Percentiles rank a stretch among this genome's conserved stretches.
These are phyloP conservation scores for Coboldia fuscipes DNA, from an alignment of 1,140 invertebrate genomes.

Conservation along the genomic window DNA sequence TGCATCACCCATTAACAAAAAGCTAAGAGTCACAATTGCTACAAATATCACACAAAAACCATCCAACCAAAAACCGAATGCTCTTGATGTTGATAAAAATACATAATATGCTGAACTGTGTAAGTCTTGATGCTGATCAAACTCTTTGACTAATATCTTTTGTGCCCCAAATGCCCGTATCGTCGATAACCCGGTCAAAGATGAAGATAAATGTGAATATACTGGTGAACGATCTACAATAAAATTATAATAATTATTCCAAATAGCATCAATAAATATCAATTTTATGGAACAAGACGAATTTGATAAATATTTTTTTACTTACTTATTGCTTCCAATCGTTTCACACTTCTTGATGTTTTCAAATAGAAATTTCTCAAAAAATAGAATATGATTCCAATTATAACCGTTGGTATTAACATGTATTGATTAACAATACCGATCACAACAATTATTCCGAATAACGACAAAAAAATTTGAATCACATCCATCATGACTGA, in stretches of 20 bases:
- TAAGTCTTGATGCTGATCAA: conserved; percentile 54
- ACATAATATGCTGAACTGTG: conserved; percentile 42
- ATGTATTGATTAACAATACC: conserved; percentile 54
- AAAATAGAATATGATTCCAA: conserved; percentile 48
- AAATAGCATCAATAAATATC: not conserved
- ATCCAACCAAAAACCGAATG: conserved; percentile 60
- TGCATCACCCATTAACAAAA: conserved; percentile 35
- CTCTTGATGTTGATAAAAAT: conserved; percentile 36
- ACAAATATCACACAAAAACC: conserved; percentile 53
- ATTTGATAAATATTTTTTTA: no score
- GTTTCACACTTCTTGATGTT: conserved; percentile 66
- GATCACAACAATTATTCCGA: conserved; percentile 56
- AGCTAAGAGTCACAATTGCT: conserved; percentile 39
- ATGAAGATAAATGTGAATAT: conserved; percentile 70
- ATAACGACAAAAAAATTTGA: conserved; percentile 46
- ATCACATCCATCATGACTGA: conserved; percentile 45
- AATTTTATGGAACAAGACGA: not conserved
- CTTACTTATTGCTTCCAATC: conserved; percentile 75
- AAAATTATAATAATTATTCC: not conserved
- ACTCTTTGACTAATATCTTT: conserved; percentile 53
- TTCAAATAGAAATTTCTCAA: conserved; percentile 57
- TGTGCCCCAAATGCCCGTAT: conserved; percentile 69
- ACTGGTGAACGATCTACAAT: conserved; percentile 50
- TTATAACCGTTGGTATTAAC: conserved; percentile 39
- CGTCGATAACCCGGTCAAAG: conserved; percentile 71